phyloP scores from a whole-genome alignment of 2,113 vertebrate genomes.

The Trematocara marginatum region DNA sequence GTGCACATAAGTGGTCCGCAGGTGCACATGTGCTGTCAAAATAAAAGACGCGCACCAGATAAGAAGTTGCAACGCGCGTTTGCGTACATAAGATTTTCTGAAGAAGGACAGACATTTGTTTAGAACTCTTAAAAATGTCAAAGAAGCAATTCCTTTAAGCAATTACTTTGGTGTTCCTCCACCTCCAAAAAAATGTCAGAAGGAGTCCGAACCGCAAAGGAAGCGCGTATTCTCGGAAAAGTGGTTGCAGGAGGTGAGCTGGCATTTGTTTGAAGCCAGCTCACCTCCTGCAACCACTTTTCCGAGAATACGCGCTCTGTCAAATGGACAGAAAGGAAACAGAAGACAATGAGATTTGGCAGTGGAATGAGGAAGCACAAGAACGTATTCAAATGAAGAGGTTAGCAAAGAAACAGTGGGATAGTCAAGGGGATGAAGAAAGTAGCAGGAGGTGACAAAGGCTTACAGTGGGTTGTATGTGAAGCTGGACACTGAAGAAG shows the following conservation, averaged over 20 bases:
- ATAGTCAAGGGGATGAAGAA: background rate
- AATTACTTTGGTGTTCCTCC: background rate
- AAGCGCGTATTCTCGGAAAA: background rate
- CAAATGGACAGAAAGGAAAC: background rate
- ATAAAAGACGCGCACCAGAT: background rate
- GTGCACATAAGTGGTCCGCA: background rate
- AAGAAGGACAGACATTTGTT: background rate
- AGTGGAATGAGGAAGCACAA: background rate
- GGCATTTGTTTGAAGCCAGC: background rate
- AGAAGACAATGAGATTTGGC: background rate
- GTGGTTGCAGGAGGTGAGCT: background rate
- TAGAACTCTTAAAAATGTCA: background rate
- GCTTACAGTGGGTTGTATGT: background rate
- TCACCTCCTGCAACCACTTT: background rate
- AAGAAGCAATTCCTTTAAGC: background rate
- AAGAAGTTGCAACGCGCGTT: background rate
- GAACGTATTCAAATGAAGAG: background rate
- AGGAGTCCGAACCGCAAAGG: background rate
- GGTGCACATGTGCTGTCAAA: background rate
- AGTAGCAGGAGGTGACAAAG: background rate
- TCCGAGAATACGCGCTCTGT: background rate
- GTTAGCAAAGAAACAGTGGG: background rate
- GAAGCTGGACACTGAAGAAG: background rate
- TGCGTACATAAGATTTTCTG: background rate
- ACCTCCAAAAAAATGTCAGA: background rate